Conservation (phyloP, 2,888 invertebrate genomes). For the Odiellus spinosus region DNA sequence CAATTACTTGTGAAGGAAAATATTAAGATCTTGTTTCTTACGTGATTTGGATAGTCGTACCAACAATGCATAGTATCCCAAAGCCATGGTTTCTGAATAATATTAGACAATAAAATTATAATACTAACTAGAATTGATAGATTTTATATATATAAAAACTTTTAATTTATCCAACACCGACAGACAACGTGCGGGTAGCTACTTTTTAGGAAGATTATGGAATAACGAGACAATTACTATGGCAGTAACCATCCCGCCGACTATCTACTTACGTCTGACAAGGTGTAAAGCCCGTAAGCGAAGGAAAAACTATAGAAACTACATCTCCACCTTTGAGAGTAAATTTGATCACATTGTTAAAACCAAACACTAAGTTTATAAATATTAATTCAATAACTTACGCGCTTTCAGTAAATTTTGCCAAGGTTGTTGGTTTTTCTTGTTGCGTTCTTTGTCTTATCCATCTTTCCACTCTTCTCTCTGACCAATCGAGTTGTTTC, state of each 20-base stretch:
- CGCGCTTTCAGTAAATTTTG: conserved; percentile 80
- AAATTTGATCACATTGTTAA: too few species aligned
- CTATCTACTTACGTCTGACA: neutral
- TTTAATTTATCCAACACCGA: neutral
- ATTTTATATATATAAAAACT: conserved; percentile 2
- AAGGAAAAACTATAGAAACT: neutral
- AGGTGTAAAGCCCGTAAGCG: neutral
- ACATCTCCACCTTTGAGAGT: neutral
- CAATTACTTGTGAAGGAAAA: neutral
- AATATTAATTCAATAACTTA: conserved; percentile 20
- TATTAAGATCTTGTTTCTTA: conserved; percentile 27
- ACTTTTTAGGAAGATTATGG: neutral
- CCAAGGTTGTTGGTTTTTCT: conserved; percentile 71
- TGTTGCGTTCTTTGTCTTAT: conserved; percentile 63
- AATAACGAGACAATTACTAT: neutral
- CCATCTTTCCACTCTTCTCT: conserved; percentile 82
- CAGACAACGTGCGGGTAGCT: neutral
- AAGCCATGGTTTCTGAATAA: conserved; percentile 59
- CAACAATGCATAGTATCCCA: conserved; percentile 82
- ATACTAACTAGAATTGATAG: neutral
- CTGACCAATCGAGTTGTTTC: conserved; percentile 65
- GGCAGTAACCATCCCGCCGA: too few species aligned
- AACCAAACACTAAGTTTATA: neutral
- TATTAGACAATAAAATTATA: conserved; percentile 4
- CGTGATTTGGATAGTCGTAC: conserved; percentile 59